Evolutionary conservation across 2,113 vertebrate genomes (phyloP).

Genomic region (Pterophyllum scalare): DNA sequence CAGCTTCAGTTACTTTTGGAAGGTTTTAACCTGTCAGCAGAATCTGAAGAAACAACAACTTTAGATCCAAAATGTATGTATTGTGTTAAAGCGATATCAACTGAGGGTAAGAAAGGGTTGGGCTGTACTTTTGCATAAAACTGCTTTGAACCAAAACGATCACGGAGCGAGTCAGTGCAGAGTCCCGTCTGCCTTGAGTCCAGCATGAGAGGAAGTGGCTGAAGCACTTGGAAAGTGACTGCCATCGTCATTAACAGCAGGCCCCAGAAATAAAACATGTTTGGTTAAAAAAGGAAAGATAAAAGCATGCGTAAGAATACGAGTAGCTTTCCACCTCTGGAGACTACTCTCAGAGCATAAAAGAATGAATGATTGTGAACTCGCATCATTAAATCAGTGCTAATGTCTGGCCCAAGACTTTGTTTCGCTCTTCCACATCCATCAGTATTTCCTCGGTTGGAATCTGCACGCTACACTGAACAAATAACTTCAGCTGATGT

Average conservation of each 20-base stretch:
- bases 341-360: background rate
- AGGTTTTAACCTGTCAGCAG: background rate
- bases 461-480: background rate
- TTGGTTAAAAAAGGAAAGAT: background rate
- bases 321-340: background rate
- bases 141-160: background rate
- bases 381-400: background rate
- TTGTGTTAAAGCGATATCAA: background rate
- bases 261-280: background rate
- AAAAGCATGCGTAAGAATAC: background rate
- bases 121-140: background rate
- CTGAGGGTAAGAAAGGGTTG: too few relatives aligned
- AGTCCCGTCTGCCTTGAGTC: too few relatives aligned
- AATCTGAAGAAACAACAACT: background rate
- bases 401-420: background rate
- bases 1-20: background rate
- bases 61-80: rapidly evolving
- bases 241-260: too few relatives aligned
- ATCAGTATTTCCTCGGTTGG: background rate
- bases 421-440: background rate
- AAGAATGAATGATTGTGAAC: background rate
- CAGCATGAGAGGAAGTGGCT: too few relatives aligned
- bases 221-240: too few relatives aligned
- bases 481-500: background rate
- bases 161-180: background rate